Evolutionary conservation across 2,797 vertebrate genomes (phyloP).

Genomic region (Atherinosoma microstoma): DNA sequence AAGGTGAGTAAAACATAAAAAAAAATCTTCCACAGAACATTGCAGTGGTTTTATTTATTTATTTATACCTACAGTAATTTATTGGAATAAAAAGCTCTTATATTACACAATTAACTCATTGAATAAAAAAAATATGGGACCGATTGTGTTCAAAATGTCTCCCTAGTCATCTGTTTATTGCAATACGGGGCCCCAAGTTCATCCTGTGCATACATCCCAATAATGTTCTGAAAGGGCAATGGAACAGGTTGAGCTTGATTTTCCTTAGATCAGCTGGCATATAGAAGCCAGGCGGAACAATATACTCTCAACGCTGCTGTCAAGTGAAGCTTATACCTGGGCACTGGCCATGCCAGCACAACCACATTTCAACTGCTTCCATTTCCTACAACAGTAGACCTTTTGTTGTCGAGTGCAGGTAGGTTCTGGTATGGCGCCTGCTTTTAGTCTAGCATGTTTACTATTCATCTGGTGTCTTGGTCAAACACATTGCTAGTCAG

Average conservation of each 20-base stretch:
- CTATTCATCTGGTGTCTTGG: constrained; percentile 55
- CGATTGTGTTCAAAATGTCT: neutral
- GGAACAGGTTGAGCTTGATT: constrained; percentile 78
- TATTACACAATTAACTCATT: constrained; percentile 6
- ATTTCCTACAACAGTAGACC: constrained; percentile 68
- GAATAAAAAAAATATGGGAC: neutral
- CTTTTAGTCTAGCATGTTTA: constrained; percentile 53
- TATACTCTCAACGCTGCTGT: constrained; percentile 63
- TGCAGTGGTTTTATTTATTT: neutral
- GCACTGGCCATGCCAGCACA: constrained; percentile 61
- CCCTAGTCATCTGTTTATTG: constrained; percentile 15
- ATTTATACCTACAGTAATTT: neutral
- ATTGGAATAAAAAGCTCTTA: neutral
- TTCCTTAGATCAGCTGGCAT: constrained; percentile 71
- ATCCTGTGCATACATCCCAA: constrained; percentile 42
- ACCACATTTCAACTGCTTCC: constrained; percentile 65
- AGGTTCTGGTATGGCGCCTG: constrained; percentile 47
- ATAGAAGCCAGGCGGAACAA: constrained; percentile 64
- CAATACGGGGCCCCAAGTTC: constrained; percentile 44
- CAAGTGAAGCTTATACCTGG: constrained; percentile 74
- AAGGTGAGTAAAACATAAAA: constrained; percentile 86
- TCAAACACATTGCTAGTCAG: constrained; percentile 56
- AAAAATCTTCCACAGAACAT: neutral
- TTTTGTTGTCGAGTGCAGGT: constrained; percentile 66
- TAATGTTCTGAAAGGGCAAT: constrained; percentile 40